A percentile compares a stretch with the other conserved stretches of the same genome.
These are phyloP conservation scores for Melanostoma scalare DNA, from an alignment of 2,888 invertebrate species.

Conservation along the genomic window DNA sequence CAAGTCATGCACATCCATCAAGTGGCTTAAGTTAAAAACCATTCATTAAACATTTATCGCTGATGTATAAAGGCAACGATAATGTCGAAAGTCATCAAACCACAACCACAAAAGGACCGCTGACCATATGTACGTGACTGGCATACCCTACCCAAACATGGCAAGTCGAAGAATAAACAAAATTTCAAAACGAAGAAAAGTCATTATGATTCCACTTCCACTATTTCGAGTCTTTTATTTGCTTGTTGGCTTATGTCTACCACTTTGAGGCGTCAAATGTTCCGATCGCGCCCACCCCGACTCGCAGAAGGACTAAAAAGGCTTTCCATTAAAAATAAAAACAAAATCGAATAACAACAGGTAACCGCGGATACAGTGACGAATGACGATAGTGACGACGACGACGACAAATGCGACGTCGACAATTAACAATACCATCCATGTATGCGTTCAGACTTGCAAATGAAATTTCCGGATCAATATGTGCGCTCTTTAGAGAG, in stretches of 20 bases:
- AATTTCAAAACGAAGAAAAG: background rate
- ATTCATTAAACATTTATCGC: background rate
- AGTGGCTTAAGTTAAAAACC: background rate
- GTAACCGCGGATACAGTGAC: no score
- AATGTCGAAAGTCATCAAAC: conserved; percentile 1
- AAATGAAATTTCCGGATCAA: conserved; percentile 61
- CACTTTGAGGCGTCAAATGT: conserved; percentile 35
- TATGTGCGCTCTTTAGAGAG: background rate
- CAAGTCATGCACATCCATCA: no score
- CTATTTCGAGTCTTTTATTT: conserved; percentile 16
- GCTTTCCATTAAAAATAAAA: background rate
- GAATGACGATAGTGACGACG: background rate
- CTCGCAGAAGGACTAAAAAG: background rate
- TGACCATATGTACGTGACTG: conserved; percentile 4
- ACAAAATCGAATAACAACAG: no score
- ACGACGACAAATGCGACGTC: background rate
- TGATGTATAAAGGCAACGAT: background rate
- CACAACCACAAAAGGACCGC: conserved; percentile 7
- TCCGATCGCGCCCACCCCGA: conserved; percentile 3
- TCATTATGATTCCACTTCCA: background rate
- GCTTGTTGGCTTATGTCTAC: conserved; percentile 12
- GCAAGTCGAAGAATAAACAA: background rate
- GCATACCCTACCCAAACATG: background rate
- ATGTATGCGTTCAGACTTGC: conserved; percentile 43
- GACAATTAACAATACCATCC: conserved; percentile 11